phyloP scores from a whole-genome alignment of 2,113 vertebrate species.

The Lamprologus sp. region DNA sequence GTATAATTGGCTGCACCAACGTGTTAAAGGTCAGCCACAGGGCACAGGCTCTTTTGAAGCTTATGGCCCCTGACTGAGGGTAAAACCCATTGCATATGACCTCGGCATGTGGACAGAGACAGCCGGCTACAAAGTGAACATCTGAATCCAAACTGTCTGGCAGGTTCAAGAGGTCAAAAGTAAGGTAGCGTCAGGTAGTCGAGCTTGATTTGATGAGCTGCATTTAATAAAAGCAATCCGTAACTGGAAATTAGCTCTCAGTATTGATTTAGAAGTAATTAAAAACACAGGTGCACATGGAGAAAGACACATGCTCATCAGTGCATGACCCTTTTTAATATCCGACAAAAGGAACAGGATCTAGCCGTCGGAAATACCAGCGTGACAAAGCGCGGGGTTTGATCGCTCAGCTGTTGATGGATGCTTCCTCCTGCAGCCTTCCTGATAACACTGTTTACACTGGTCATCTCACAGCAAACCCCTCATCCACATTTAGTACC shows the following conservation, averaged over 20 bases:
- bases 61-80: slow-evolving; percentile 13
- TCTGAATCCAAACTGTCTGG: background rate
- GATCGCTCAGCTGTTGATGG: slow-evolving; percentile 51
- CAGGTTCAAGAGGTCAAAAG: background rate
- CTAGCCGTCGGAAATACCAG: slow-evolving; percentile 37
- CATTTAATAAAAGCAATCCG: background rate
- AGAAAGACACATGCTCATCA: background rate
- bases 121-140: background rate
- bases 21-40: slow-evolving; percentile 18
- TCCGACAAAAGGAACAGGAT: background rate
- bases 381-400: background rate
- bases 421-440: slow-evolving; percentile 57
- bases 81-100: slow-evolving; percentile 21
- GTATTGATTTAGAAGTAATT: background rate
- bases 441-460: slow-evolving; percentile 63
- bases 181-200: background rate
- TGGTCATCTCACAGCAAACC: background rate
- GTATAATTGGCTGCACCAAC: background rate
- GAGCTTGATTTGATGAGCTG: background rate
- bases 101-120: background rate
- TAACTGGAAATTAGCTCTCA: background rate
- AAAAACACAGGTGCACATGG: background rate
- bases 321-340: background rate
- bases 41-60: slow-evolving; percentile 33
- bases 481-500: background rate